Evolutionary conservation across 2,797 vertebrate genomes (phyloP), one percentile per base, ranked within the genome.

Genomic region (Benthosema pterotum): DNA sequence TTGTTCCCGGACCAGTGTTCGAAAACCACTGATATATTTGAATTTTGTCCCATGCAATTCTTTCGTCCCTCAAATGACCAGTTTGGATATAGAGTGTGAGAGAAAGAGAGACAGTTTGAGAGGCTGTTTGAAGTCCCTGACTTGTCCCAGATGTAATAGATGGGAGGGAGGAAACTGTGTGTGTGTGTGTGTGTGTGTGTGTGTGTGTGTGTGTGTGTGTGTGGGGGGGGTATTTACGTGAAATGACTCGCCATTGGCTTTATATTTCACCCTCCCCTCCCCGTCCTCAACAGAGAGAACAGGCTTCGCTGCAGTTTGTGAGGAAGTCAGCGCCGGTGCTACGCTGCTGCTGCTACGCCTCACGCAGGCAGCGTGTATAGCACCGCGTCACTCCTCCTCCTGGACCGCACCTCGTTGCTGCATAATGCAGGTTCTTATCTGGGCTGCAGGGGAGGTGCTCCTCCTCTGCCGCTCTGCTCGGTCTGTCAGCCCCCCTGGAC

Each of bases 181-280:
- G 57, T 58, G 49, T 63, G 50, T 46, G 67, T 69, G 16, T 74
- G 73, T 46, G 68, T 58, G 17, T 79, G 42, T 67, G 56, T 51
- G 54, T 66, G 63, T 57, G 57, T 54, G n/a, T n/a, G n/a, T n/a
- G n/a, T n/a, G n/a, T n/a, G n/a, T n/a, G n/a, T n/a, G n/a, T n/a
- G n/a, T n/a, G 57, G 71, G 57, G 72, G 65, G 53, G 83, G 65
- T 71, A 67, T 76, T 87, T 82, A 77, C 71, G 46, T 79, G 82
- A 81, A 87, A 77, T 78, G 60, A 71, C 70, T 71, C 57, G 47
- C 69, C 48, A 17, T 42, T 64, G 67, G 69, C 79, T 65, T 56
- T 76, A 67, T 52, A 74, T 82, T 79, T 77, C 50, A 70, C 52
- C 52, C 15, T 28, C 11, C 11, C 22, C 52, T 32, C 17, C 50